Evolutionary conservation across 2,888 invertebrate species (phyloP).

Genomic region (Ceraclea dissimilis): DNA sequence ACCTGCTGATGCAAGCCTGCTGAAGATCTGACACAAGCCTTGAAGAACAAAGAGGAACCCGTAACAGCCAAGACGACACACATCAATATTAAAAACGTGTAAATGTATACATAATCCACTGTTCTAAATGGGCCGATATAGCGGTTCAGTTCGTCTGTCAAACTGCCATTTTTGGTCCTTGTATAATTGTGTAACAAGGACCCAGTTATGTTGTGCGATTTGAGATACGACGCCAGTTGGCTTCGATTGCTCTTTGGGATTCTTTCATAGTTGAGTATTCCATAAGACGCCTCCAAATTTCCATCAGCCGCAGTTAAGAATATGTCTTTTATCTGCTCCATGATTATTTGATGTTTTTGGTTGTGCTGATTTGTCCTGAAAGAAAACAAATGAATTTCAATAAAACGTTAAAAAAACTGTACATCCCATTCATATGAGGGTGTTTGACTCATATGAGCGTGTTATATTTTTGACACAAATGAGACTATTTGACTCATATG

Average conservation of each 20-base stretch:
- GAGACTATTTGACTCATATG: too few relatives aligned
- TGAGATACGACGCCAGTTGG: background rate
- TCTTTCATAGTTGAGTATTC: slow-evolving; percentile 17
- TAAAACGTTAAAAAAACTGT: background rate
- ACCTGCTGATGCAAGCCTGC: slow-evolving; percentile 64
- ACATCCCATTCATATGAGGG: too few relatives aligned
- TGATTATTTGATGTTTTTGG: slow-evolving; percentile 6
- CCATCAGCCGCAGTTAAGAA: slow-evolving; percentile 20
- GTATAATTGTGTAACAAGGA: slow-evolving; percentile 5
- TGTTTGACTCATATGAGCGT: too few relatives aligned
- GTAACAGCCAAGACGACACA: slow-evolving; percentile 43
- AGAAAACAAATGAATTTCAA: slow-evolving; percentile 15
- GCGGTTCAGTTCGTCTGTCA: slow-evolving; percentile 4
- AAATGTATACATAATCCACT: slow-evolving; percentile 36
- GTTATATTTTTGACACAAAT: too few relatives aligned
- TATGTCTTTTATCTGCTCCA: slow-evolving; percentile 19
- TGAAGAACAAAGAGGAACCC: slow-evolving; percentile 54
- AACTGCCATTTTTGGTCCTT: background rate
- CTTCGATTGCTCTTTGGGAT: slow-evolving; percentile 4
- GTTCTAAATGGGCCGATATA: slow-evolving; percentile 35
- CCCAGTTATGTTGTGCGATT: slow-evolving; percentile 9
- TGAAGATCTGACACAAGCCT: slow-evolving; percentile 56
- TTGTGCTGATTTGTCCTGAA: slow-evolving; percentile 23
- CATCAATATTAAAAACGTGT: slow-evolving; percentile 34
- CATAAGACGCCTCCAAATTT: slow-evolving; percentile 20